Conservation (phyloP, 2,113 vertebrate species). For the Ginglymostoma cirratum region DNA sequence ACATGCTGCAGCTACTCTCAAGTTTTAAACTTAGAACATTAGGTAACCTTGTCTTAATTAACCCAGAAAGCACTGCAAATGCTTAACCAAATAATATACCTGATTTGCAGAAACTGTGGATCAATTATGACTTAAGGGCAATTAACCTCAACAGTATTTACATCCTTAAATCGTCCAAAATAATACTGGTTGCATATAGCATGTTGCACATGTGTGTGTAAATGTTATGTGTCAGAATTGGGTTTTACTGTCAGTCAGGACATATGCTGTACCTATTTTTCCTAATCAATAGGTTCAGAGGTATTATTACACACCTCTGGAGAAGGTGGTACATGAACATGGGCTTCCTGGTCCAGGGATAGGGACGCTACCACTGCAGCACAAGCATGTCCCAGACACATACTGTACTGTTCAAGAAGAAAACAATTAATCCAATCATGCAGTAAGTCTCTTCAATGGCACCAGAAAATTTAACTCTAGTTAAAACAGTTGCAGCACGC, state of each 20-base stretch:
- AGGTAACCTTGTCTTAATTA: not conserved
- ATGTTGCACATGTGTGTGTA: not conserved
- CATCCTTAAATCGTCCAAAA: not conserved
- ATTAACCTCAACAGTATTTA: not conserved
- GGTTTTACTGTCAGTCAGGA: not conserved
- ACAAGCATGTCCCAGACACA: not conserved
- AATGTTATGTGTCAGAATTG: not conserved
- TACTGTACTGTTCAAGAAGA: not conserved
- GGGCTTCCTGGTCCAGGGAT: no score
- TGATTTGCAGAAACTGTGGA: not conserved
- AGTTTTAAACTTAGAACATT: conserved; percentile 4
- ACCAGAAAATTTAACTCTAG: not conserved
- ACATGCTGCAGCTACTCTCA: not conserved
- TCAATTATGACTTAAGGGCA: conserved; percentile 20
- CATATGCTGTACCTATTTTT: not conserved
- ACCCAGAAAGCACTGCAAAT: not conserved
- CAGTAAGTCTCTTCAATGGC: not conserved
- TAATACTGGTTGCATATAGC: not conserved
- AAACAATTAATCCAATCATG: conserved; percentile 9
- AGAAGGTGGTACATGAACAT: no score
- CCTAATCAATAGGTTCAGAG: no score
- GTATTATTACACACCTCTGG: no score
- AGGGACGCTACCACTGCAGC: no score
- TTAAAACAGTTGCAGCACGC: not conserved
- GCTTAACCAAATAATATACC: not conserved